phyloP scores from a whole-genome alignment of 2,113 vertebrate species.

The Barbus barbus region DNA sequence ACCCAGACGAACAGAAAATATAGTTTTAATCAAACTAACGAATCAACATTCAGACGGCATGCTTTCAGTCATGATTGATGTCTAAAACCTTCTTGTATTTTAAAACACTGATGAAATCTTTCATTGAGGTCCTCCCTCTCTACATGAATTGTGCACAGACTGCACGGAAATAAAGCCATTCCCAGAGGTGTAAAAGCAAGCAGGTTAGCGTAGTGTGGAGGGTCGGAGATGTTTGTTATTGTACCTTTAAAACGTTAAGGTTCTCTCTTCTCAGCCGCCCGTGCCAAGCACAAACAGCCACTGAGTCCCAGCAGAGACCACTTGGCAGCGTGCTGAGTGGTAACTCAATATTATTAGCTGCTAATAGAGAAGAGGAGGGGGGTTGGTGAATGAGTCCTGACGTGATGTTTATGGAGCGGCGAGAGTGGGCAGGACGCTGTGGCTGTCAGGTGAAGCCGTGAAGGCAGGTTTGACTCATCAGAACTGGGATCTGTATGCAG shows the following conservation, averaged over 20 bases:
- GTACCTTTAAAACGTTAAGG: conserved; percentile 34
- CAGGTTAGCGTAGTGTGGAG: conserved; percentile 7
- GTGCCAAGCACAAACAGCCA: conserved; percentile 51
- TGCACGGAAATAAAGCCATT: conserved; percentile 29
- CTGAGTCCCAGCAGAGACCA: conserved; percentile 46
- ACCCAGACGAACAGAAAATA: background rate
- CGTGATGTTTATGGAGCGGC: conserved; percentile 51
- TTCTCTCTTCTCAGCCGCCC: conserved; percentile 15
- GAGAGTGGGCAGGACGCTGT: conserved; percentile 19
- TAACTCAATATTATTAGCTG: conserved; percentile 58
- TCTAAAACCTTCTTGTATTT: background rate
- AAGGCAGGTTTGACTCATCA: conserved; percentile 25
- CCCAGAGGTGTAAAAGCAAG: conserved; percentile 36
- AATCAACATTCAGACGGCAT: background rate
- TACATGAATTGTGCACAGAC: conserved; percentile 34
- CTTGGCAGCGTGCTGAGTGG: conserved; percentile 57
- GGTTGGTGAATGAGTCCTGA: conserved; percentile 42
- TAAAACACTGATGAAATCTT: conserved; percentile 6
- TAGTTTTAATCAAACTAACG: background rate
- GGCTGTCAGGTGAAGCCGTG: conserved; percentile 23
- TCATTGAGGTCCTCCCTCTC: background rate
- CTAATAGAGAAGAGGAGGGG: conserved; percentile 49
- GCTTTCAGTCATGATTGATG: background rate
- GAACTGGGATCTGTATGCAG: background rate
- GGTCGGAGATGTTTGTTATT: conserved; percentile 50